Evolutionary conservation across 2,888 invertebrate species (phyloP).

Genomic region (Andrena fulva): DNA sequence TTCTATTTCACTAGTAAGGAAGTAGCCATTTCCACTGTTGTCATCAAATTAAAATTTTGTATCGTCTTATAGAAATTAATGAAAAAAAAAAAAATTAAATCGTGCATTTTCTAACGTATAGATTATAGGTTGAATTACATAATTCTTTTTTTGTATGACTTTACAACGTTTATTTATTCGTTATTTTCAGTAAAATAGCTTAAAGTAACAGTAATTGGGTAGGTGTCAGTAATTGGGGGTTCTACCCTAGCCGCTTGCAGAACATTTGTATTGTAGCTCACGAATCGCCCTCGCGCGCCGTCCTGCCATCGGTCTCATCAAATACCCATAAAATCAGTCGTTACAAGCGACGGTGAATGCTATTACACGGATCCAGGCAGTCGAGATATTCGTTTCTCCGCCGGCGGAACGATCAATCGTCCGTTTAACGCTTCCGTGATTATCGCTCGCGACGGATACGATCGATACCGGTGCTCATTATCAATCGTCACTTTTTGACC

Average conservation of each 20-base stretch:
- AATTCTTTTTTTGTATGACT: no score
- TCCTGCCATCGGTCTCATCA: conserved; percentile 2
- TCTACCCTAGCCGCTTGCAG: not conserved
- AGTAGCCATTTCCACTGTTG: no score
- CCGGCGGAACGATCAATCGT: conserved; percentile 2
- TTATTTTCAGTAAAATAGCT: no score
- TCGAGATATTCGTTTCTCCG: conserved; percentile 4
- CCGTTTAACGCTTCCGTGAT: conserved; percentile 7
- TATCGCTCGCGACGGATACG: not conserved
- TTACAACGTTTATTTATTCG: no score
- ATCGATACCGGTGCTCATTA: conserved; percentile 19
- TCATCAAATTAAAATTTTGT: no score
- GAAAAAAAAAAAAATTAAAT: no score
- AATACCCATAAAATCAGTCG: conserved; percentile 1
- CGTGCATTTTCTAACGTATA: no score
- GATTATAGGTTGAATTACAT: no score
- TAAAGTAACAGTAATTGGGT: no score
- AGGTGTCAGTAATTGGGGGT: no score
- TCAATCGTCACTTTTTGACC: conserved; percentile 13
- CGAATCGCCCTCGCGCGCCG: not conserved
- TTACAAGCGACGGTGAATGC: not conserved
- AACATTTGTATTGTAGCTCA: not conserved
- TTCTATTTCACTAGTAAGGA: no score
- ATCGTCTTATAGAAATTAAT: no score
- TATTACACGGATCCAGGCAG: not conserved